Base-by-base conservation (phyloP, 2,888 invertebrate genomes). In the Bombylius discolor region DNA sequence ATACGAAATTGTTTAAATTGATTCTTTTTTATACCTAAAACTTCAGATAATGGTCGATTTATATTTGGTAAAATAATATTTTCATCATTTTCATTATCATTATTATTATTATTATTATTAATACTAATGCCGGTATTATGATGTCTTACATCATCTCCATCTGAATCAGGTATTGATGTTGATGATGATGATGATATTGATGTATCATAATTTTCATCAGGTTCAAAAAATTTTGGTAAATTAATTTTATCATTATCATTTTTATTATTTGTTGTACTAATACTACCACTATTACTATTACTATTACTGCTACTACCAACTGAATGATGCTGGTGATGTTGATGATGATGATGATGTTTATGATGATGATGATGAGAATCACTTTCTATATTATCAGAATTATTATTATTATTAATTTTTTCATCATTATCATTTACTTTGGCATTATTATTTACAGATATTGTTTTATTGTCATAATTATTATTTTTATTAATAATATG, bases 21-120 rank as follows among this genome's bases (percentile, higher is more conserved):
- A 60, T 74, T 73, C 62, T 74, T 74, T 55, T 73, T 74, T 48
- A 74, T 74, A 58, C 74, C 74, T 52, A 74, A 62, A 39, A 74
- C 74, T 62, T 74, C 74, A 34, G 74, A 74, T 44, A 74, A 60
- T 5, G 74, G 74, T 2, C 73, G 67, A 64, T 74, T 74, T 13
- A 74, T 74, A 67, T 70, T 73, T n/a, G 73, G 73, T 54, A 73
- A 61, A 42, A 73, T 63, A 0, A 73, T 70, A 57, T 74, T 73
- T 47, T 61, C 49, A 66, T 70, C 11, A 56, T 73, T 73, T 49
- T 60, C 49, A 34, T 57, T 58, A 11, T 56, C 56, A 47, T 51
- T 51, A 13, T 57, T 42, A 9, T 11, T 8, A 3, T 8, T 4
- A 9, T 4, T 6, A 11, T 42, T 42, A 23, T 23, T 23, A 23